Conservation (phyloP, 2,113 vertebrate species). For the Podarcis cretensis region DNA sequence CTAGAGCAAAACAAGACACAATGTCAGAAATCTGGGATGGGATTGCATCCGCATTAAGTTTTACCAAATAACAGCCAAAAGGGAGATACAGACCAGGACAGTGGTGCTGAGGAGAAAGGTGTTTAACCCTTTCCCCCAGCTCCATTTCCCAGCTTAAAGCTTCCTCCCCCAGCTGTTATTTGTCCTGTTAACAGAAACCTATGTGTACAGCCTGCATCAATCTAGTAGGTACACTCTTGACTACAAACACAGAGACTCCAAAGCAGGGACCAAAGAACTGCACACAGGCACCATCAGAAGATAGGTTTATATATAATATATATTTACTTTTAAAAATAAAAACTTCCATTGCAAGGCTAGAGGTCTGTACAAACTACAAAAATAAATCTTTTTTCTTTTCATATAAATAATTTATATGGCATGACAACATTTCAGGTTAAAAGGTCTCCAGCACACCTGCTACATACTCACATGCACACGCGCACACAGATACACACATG, state of each 20-base stretch:
- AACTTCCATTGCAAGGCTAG: slow-evolving; percentile 89
- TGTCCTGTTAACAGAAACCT: not conserved
- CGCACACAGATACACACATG: slow-evolving; percentile 19
- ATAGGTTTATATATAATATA: slow-evolving; percentile 91
- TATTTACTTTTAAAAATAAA: slow-evolving; percentile 93
- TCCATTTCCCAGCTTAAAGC: not conserved
- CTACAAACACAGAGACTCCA: not conserved
- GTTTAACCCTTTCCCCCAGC: not conserved
- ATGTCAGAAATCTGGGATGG: not conserved
- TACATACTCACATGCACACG: slow-evolving; percentile 18
- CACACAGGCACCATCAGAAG: slow-evolving; percentile 61
- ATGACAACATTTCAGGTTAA: slow-evolving; percentile 83
- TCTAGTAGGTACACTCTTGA: not conserved
- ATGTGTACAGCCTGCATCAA: too few relatives aligned
- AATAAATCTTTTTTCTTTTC: slow-evolving; percentile 85
- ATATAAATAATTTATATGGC: slow-evolving; percentile 97
- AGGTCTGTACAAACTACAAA: slow-evolving; percentile 95
- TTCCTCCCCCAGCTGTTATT: not conserved
- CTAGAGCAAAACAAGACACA: not conserved
- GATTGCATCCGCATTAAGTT: not conserved
- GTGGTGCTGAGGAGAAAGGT: not conserved
- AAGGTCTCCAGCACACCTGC: slow-evolving; percentile 77
- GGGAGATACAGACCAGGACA: not conserved
- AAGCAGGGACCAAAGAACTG: not conserved
- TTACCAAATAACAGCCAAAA: not conserved